A percentile compares a stretch with the other conserved stretches of the same genome.
These are phyloP conservation scores for Ridgeia piscesae DNA, from an alignment of 1,140 invertebrate genomes.

Conservation along the genomic window DNA sequence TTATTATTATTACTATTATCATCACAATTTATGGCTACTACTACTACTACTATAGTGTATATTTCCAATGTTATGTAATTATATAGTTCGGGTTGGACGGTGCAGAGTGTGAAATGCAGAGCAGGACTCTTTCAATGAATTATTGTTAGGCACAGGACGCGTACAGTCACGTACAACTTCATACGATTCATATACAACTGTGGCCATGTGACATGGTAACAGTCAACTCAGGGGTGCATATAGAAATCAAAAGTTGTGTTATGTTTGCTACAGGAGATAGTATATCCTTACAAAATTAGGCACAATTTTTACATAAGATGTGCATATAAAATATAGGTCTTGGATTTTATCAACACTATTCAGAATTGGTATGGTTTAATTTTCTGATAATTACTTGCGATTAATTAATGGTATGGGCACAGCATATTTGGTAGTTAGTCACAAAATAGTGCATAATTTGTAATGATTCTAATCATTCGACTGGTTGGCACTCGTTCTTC, in stretches of 20 bases:
- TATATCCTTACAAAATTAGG: neutral
- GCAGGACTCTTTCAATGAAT: neutral
- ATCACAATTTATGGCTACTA: neutral
- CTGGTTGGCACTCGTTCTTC: no score
- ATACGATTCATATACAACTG: neutral
- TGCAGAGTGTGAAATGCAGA: neutral
- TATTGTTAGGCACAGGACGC: neutral
- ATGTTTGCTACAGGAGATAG: neutral
- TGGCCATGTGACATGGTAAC: neutral
- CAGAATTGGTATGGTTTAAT: neutral
- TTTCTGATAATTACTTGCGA: neutral
- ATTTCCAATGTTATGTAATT: conserved; percentile 6
- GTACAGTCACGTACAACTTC: neutral
- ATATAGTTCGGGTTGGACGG: neutral
- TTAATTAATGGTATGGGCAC: neutral
- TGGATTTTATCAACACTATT: neutral
- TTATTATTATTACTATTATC: neutral
- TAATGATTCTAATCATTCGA: no score
- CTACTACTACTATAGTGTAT: neutral
- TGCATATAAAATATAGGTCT: neutral
- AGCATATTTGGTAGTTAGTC: no score
- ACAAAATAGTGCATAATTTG: no score
- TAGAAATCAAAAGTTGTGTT: neutral
- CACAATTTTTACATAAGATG: neutral
- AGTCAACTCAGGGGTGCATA: neutral